A percentile compares a stretch with the other conserved stretches of the same genome.
These are phyloP conservation scores for Xenopus laevis DNA, from an alignment of 2,113 vertebrate species.

Conservation along the genomic window DNA sequence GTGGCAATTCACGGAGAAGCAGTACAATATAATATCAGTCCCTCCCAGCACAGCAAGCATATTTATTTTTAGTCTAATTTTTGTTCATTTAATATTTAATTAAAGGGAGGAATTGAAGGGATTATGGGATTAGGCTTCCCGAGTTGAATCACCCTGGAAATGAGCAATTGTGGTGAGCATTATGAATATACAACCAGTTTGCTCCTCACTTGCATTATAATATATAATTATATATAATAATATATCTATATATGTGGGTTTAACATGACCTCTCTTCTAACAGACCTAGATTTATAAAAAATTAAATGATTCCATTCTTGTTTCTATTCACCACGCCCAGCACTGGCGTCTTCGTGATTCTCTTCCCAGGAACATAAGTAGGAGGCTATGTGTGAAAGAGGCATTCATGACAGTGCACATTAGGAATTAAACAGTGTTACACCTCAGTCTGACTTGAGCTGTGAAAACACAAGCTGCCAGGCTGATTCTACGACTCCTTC, in stretches of 20 bases:
- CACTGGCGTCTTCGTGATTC: not conserved
- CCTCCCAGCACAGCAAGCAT: too few species aligned
- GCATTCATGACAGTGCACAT: slow-evolving; percentile 8
- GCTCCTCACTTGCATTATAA: slow-evolving; percentile 3
- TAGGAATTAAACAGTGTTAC: slow-evolving; percentile 22
- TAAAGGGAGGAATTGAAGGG: slow-evolving; percentile 14
- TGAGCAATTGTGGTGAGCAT: slow-evolving; percentile 22
- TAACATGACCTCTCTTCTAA: not conserved
- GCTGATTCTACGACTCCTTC: slow-evolving; percentile 9
- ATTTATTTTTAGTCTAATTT: too few species aligned
- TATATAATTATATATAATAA: too few species aligned
- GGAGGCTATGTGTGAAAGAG: slow-evolving; percentile 6
- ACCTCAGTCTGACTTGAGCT: slow-evolving; percentile 20
- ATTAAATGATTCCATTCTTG: too few species aligned
- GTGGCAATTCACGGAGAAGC: not conserved
- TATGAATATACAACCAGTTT: slow-evolving; percentile 9
- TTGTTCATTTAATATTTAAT: slow-evolving; percentile 14
- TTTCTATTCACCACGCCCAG: not conserved
- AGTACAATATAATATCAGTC: too few species aligned
- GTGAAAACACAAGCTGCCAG: slow-evolving; percentile 30
- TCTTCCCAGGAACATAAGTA: not conserved
- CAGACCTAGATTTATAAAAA: too few species aligned
- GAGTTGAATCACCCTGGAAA: slow-evolving; percentile 27
- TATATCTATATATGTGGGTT: not conserved
- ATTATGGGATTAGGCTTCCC: slow-evolving; percentile 28